Conservation (phyloP, 2,797 vertebrate genomes). For the Spinibarbus caldwelli region DNA sequence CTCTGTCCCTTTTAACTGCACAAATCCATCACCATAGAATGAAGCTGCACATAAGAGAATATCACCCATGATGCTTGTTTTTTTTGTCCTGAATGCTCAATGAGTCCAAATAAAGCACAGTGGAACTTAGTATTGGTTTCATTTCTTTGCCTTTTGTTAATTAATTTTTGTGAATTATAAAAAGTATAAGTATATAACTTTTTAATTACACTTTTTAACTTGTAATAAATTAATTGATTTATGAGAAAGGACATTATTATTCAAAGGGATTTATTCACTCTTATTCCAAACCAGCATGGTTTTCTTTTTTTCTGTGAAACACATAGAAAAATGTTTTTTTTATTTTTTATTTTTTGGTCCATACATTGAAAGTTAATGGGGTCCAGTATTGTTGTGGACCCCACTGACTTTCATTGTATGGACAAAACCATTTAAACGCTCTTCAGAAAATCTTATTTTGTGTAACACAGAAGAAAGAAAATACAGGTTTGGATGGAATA, state of each 20-base stretch:
- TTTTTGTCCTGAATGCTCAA: constrained; percentile 46
- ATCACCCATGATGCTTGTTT: not conserved
- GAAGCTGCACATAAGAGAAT: constrained; percentile 77
- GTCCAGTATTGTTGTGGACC: not conserved
- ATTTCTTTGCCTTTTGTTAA: not conserved
- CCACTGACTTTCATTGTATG: not conserved
- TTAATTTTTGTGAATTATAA: not conserved
- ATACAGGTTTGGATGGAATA: not conserved
- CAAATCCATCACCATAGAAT: constrained; percentile 91
- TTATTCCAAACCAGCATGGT: not conserved
- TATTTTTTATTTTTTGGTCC: not conserved
- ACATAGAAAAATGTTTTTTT: not conserved
- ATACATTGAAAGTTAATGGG: not conserved
- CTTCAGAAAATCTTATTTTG: not conserved
- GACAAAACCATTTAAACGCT: not conserved
- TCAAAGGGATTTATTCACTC: not conserved
- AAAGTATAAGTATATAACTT: not conserved
- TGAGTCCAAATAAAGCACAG: not conserved
- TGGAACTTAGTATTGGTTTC: not conserved
- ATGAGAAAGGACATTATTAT: not conserved
- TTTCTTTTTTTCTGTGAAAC: not conserved
- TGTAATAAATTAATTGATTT: not conserved
- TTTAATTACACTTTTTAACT: not conserved
- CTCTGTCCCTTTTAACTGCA: constrained; percentile 82
- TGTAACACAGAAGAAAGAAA: not conserved